Percentiles rank a stretch among this genome's conserved stretches.
These are phyloP conservation scores for Pygmarrhopalites habei DNA, from an alignment of 1,140 invertebrate genomes.

Conservation along the genomic window DNA sequence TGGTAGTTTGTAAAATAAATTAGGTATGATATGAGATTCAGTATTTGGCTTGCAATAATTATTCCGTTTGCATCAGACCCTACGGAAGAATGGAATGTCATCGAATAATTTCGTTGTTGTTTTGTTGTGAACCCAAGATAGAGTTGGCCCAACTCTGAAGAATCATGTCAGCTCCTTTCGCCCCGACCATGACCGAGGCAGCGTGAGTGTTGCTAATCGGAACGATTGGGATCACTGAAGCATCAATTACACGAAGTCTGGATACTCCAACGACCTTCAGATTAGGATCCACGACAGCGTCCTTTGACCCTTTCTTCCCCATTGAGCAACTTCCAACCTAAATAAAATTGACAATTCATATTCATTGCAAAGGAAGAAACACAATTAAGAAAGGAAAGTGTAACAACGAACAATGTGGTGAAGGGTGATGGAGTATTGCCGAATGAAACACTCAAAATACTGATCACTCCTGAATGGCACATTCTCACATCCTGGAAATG, in stretches of 20 bases:
- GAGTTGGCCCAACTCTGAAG: conserved; percentile 31
- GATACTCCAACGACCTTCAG: conserved; percentile 49
- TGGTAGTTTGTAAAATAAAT: too few relatives aligned
- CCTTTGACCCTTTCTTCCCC: conserved; percentile 49
- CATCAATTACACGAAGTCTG: conserved; percentile 53
- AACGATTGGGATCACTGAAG: conserved; percentile 56
- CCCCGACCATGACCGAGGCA: conserved; percentile 58
- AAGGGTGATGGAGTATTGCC: conserved; percentile 76
- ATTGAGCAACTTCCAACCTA: conserved; percentile 87
- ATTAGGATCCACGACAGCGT: conserved; percentile 49
- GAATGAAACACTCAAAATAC: conserved; percentile 70
- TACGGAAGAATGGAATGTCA: too few relatives aligned
- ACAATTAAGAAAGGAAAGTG: too few relatives aligned
- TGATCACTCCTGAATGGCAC: conserved; percentile 62
- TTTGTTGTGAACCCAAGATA: too few relatives aligned
- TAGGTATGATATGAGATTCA: too few relatives aligned
- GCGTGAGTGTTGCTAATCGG: conserved; percentile 62
- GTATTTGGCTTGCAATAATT: too few relatives aligned
- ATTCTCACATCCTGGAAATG: conserved; percentile 56
- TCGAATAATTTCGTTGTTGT: too few relatives aligned
- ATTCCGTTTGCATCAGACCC: too few relatives aligned
- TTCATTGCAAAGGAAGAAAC: too few relatives aligned
- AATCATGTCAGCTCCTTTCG: conserved; percentile 53
- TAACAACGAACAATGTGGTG: conserved; percentile 84
- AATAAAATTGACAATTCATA: too few relatives aligned